Evolutionary conservation across 2,797 vertebrate genomes (phyloP).

Genomic region (Acrocephalus scirpaceus): DNA sequence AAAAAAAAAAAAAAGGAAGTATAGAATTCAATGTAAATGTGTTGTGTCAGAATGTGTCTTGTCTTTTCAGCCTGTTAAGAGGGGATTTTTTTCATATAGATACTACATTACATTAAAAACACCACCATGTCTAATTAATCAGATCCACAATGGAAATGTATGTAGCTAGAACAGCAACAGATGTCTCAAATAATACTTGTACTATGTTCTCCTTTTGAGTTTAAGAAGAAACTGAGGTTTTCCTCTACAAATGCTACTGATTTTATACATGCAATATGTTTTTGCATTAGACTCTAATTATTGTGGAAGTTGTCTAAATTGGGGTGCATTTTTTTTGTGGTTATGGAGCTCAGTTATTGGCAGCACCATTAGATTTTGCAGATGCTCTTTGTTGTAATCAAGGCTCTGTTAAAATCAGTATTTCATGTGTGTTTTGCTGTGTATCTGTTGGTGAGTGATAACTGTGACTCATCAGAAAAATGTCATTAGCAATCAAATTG

Average conservation of each 20-base stretch:
- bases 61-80: background rate
- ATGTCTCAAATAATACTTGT: background rate
- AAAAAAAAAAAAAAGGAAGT: background rate
- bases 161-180: background rate
- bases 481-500: background rate
- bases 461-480: background rate
- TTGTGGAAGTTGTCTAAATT: background rate
- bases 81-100: background rate
- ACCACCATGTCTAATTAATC: background rate
- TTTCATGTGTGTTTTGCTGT: background rate
- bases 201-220: background rate
- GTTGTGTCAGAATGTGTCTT: background rate
- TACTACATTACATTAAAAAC: background rate
- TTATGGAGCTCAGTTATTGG: background rate
- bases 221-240: background rate
- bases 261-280: background rate
- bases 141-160: background rate
- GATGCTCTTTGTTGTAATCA: background rate
- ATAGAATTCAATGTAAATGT: background rate
- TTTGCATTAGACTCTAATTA: background rate
- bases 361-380: background rate
- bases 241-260: background rate
- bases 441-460: background rate
- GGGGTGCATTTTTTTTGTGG: background rate
- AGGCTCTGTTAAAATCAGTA: background rate